Base-by-base conservation (phyloP, 2,113 vertebrate genomes). In the Tetrao urogallus region DNA sequence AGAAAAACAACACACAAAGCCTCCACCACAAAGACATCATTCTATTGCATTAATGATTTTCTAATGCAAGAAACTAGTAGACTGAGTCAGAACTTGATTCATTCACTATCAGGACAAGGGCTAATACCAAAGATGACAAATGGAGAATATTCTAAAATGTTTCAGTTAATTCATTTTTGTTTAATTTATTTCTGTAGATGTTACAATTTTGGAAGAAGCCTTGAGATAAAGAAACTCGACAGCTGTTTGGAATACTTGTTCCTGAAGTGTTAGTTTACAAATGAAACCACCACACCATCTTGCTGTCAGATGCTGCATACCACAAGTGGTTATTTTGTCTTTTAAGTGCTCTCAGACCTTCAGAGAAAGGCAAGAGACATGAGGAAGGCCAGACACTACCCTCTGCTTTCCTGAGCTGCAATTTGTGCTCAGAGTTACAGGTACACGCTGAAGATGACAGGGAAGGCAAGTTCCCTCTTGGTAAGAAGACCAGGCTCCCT, bases 371-470 rank as follows among this genome's bases (percentile, higher is more conserved):
- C n/a, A 60, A 34, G 19, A 5, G 13, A 11, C 7, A 69, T 16
- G 15, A 69, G 77, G n/a, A 48, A 1, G 1, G 10, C 21, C 24
- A 19, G 16, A 60, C 9, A 4, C 6, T n/a, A 48, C 1, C 6
- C 45, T 24, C 13, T 43, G 27, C 20, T 17, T 22, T 58, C 10
- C 64, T 38, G 17, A 80, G 24, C 32, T 65, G 54, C 36, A 88
- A 11, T 61, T 52, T 17, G 6, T 2, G 4, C 40, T 72, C 4
- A 22, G 30, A 74, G 10, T 8, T 42, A 20, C 27, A 30, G 6
- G 69, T 2, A 57, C 10, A 57, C 13, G 18, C 13, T 22, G 42
- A 77, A 67, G 45, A 22, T 5, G 38, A 38, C 6, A 27, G 71
- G 38, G 25, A 85, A 24, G 27, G 11, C n/a, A 87, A 50, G 67